Base-by-base conservation (phyloP, 1,140 invertebrate species). In the Musca vetustissima region DNA sequence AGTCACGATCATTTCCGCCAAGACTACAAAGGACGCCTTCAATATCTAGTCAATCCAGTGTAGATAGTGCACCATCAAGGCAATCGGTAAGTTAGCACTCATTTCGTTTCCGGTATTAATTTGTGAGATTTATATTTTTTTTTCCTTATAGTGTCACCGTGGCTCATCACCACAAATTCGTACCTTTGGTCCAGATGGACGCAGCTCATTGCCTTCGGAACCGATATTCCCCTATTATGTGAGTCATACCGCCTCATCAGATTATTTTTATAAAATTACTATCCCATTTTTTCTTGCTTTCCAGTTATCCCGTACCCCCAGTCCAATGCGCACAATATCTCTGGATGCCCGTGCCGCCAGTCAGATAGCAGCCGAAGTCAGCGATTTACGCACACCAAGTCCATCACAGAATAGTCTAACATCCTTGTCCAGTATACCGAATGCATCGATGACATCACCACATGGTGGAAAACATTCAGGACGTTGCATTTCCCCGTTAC, bases 141-240 rank as follows among this genome's bases (percentile, higher is more conserved):
- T 36, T 61, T 25, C 2, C 6, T 28, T 11, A 19, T 19, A 88
- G 84, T 87, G 87, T 72, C 89, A 91, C 73, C 88, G 91, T n/a
- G 89, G 90, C 1, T 91, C 90, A 0, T 92, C 91, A 0, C 91
- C 91, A 0, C 91, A 92, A 72, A 93, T 93, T 67, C 85, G 90
- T 69, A 89, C 91, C 0, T 92, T 90, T 70, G 90, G 89, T 22
- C 90, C 91, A 0, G 90, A 92, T 73, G 91, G 90, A 9, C 86
- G 89, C 15, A 85, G 77, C 21, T 78, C 81, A 1, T 59, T 80
- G n/a, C 78, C 81, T 2, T 74, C 76, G 36, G 81, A 83, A 53
- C 72, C 77, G 11, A 77, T 73, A 7, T 78, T 79, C 64, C 74
- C 80, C 0, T 77, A 82, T 66, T 79, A 80, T 25, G 72, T 72